Base-by-base conservation (phyloP, 2,888 invertebrate species). In the Anagyrus pseudococci region DNA sequence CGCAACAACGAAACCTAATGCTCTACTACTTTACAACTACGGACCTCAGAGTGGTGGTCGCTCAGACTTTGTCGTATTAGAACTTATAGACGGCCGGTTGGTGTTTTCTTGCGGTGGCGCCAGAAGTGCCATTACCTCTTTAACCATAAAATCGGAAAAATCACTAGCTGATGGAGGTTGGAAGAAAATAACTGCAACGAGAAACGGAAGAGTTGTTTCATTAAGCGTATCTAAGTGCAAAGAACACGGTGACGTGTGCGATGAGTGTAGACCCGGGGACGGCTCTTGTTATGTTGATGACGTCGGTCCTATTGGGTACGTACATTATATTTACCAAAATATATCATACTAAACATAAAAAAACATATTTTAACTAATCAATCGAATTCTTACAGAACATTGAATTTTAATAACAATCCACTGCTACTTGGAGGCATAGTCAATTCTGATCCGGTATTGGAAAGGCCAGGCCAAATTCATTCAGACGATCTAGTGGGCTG, bases 401-500 rank as follows among this genome's bases (percentile, higher is more conserved):
- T 96, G 48, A 95, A 94, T 78, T 96, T 96, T 82, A 94, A 95
- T 83, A 93, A 92, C 71, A 92, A 94, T 74, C 92, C 91, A 0
- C 82, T 97, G 62, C 85, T 92, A 48, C 85, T 97, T 68, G 96
- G 96, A 22, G 97, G 97, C 7, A 83, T 97, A 37, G 84, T 87
- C 48, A 89, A 89, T 69, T 92, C 95, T 0, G 93, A 94, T 81
- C 92, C 94, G 15, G 89, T 96, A 0, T 81, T 96, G 25, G 94
- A 95, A 78, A 86, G 95, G 47, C 93, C 93, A 0, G 94, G 94
- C 0, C 96, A 96, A 82, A 88, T 97, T 41, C 91, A 91, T 73
- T 90, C 95, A 0, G 96, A 96, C 76, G 96, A 97, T 78, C 89
- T 98, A 64, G 90, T 96, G 17, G 98, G 98, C 4, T 98, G 98